Evolutionary conservation across 2,113 vertebrate genomes (phyloP).

Genomic region (Odobenus rosmarus): DNA sequence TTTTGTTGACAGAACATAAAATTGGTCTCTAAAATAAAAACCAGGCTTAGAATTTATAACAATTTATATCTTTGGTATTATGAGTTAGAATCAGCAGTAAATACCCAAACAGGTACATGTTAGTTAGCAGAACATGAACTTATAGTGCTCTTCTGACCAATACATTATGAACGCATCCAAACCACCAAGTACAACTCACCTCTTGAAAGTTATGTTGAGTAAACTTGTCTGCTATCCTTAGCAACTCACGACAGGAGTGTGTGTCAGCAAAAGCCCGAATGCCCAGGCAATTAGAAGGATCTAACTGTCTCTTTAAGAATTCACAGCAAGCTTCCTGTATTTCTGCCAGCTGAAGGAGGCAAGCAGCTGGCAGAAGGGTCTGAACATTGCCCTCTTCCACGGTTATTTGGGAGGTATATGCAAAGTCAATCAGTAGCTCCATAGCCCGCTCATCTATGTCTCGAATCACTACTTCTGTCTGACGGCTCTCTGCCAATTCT

Average conservation of each 20-base stretch:
- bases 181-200: conserved; percentile 84
- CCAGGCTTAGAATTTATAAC: background rate
- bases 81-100: background rate
- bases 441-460: conserved; percentile 99
- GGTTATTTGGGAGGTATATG: conserved; percentile 98
- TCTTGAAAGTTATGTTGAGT: conserved; percentile 99
- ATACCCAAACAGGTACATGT: background rate
- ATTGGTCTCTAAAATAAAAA: conserved; percentile 22
- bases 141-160: background rate
- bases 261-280: conserved; percentile 99
- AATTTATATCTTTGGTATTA: conserved; percentile 10
- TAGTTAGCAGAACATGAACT: background rate
- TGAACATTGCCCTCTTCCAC: conserved; percentile 99
- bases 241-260: conserved; percentile 96
- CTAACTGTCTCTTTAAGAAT: conserved; percentile 97
- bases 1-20: conserved; percentile 33
- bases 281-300: conserved; percentile 98
- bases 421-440: conserved; percentile 99
- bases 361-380: conserved; percentile 96
- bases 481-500: conserved; percentile 96
- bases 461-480: conserved; percentile 97
- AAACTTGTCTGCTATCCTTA: conserved; percentile 99
- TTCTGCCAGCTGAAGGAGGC: conserved; percentile 97
- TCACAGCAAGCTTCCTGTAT: conserved; percentile 99
- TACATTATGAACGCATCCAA: background rate